phyloP scores from a whole-genome alignment of 2,888 invertebrate genomes.

The Drosophila lutescens region DNA sequence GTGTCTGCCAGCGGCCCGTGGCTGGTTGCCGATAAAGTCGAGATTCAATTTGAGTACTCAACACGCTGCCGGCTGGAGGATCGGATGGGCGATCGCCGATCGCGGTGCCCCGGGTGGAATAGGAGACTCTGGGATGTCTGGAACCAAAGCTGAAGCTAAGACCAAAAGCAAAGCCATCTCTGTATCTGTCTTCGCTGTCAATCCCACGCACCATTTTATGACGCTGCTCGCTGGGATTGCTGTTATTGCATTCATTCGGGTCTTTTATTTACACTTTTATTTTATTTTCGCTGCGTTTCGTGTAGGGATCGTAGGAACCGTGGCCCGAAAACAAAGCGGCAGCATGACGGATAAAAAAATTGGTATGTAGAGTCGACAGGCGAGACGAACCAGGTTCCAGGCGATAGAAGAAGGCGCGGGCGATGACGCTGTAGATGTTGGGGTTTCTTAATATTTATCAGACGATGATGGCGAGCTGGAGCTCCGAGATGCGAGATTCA shows the following conservation, averaged over 20 bases:
- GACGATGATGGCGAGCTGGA: conserved; percentile 61
- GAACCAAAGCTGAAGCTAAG: conserved; percentile 16
- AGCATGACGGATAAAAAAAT: conserved; percentile 53
- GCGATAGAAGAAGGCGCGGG: conserved; percentile 45
- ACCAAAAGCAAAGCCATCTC: conserved; percentile 25
- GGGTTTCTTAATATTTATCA: conserved; percentile 75
- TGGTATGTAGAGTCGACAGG: conserved; percentile 42
- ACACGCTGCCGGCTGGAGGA: conserved; percentile 32
- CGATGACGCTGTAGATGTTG: conserved; percentile 73
- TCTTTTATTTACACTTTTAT: conserved; percentile 72
- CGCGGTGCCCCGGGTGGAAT: conserved; percentile 22
- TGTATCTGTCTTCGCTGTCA: conserved; percentile 58
- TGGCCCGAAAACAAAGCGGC: conserved; percentile 52
- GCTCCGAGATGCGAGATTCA: not conserved
- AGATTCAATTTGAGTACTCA: conserved; percentile 72
- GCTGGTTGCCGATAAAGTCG: conserved; percentile 67
- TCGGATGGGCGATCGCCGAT: conserved; percentile 19
- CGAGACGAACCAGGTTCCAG: conserved; percentile 47
- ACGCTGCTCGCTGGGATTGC: conserved; percentile 57
- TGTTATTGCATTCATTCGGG: conserved; percentile 75
- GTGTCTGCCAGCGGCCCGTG: conserved; percentile 60
- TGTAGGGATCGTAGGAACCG: conserved; percentile 50
- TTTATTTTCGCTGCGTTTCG: conserved; percentile 62
- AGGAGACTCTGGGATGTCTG: conserved; percentile 9
- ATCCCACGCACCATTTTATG: conserved; percentile 73